Conservation (phyloP, 2,113 vertebrate genomes). For the Lates calcarifer region DNA sequence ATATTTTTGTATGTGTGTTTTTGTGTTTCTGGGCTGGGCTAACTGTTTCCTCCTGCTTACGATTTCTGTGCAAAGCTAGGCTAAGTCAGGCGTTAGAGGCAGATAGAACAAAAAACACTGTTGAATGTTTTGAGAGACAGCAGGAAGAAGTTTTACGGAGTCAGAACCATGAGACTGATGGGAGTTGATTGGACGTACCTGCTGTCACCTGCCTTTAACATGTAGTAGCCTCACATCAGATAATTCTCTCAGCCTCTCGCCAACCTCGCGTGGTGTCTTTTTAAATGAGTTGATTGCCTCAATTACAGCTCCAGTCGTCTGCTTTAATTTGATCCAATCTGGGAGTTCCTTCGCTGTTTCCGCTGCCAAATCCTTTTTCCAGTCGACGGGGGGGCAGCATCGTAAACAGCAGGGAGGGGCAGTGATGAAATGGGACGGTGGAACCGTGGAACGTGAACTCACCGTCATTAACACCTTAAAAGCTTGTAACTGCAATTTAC, state of each 20-base stretch:
- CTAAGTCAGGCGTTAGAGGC: no score
- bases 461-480: neutral
- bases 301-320: neutral
- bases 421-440: constrained; percentile 6
- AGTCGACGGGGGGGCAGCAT: neutral
- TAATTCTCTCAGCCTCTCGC: neutral
- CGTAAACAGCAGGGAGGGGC: neutral
- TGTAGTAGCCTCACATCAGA: neutral
- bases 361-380: neutral
- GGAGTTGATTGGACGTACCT: neutral
- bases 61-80: no score
- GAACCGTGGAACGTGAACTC: neutral
- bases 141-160: no score
- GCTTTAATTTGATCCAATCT: constrained; percentile 12
- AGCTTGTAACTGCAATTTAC: neutral
- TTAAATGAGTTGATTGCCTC: constrained; percentile 4
- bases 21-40: no score
- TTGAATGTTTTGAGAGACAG: no score
- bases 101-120: no score
- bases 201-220: neutral
- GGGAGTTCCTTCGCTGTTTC: neutral
- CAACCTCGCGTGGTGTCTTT: neutral
- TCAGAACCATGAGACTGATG: no score
- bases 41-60: no score
- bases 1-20: no score